These are phyloP conservation scores for Hemibagrus wyckioides DNA, from an alignment of 2,113 vertebrate genomes.

Conservation along the genomic window DNA sequence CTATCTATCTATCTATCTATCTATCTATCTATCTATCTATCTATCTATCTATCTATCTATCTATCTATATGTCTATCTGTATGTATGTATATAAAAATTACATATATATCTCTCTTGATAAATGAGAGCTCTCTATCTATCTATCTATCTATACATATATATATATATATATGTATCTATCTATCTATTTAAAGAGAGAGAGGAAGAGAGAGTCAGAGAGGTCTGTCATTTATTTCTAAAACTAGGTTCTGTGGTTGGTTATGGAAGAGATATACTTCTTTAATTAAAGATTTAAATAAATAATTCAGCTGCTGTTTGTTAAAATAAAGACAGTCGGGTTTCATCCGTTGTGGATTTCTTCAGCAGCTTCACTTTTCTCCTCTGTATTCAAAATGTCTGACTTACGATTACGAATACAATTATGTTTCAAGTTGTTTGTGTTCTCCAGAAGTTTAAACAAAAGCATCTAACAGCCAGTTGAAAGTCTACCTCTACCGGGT, in stretches of 20 bases:
- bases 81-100: too few relatives aligned
- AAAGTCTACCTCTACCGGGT: neutral
- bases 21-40: too few relatives aligned
- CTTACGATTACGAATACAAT: neutral
- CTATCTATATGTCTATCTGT: too few relatives aligned
- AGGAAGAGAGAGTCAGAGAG: too few relatives aligned
- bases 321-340: neutral
- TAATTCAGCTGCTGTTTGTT: neutral
- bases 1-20: too few relatives aligned
- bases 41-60: too few relatives aligned
- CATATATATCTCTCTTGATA: too few relatives aligned
- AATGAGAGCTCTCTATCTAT: too few relatives aligned
- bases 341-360: neutral
- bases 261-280: neutral
- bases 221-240: neutral
- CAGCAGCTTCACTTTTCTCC: neutral
- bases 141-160: too few relatives aligned
- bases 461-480: neutral
- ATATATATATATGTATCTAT: too few relatives aligned
- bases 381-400: neutral
- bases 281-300: too few relatives aligned
- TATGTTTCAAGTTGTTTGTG: neutral
- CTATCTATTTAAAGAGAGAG: too few relatives aligned
- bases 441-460: neutral
- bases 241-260: neutral